These are phyloP conservation scores for Tethea ocularis DNA, from an alignment of 2,888 invertebrate genomes.

Conservation along the genomic window DNA sequence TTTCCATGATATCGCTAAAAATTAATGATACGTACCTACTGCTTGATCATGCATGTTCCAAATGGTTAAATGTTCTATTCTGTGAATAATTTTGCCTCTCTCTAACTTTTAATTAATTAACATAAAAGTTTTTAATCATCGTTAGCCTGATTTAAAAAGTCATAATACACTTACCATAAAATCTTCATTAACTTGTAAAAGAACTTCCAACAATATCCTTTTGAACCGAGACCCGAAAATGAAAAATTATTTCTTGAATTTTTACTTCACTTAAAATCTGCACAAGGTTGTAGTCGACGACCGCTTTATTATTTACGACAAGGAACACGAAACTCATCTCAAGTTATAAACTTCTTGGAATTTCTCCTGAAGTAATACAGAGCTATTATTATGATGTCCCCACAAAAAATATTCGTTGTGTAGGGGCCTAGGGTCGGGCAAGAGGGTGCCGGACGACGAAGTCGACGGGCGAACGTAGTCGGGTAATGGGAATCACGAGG, in stretches of 20 bases:
- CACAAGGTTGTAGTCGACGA: conserved; percentile 80
- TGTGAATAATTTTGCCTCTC: conserved; percentile 24
- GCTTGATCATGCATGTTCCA: conserved; percentile 40
- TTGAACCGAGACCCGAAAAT: conserved; percentile 64
- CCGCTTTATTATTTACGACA: conserved; percentile 84
- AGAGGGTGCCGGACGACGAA: conserved; percentile 35
- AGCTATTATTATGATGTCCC: conserved; percentile 84
- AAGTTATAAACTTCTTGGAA: conserved; percentile 85
- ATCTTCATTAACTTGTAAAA: conserved; percentile 64
- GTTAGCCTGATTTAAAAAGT: conserved; percentile 34
- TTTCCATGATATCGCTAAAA: conserved; percentile 47
- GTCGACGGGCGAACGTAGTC: conserved; percentile 46
- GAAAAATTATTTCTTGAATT: conserved; percentile 76
- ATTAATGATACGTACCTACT: conserved; percentile 23
- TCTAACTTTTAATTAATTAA: conserved; percentile 5
- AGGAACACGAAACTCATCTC: conserved; percentile 84
- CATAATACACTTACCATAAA: conserved; percentile 52
- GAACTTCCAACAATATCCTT: conserved; percentile 67
- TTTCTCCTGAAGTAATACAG: conserved; percentile 84
- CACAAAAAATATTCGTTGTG: conserved; percentile 79
- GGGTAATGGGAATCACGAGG: conserved; percentile 42
- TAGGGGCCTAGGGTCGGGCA: conserved; percentile 60
- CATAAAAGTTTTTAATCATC: conserved; percentile 16
- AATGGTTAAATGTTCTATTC: conserved; percentile 31
- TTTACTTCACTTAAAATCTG: conserved; percentile 82